A percentile compares a stretch with the other conserved stretches of the same genome.
phyloP scores from a whole-genome alignment of 2,888 invertebrate species.

The Tetanocera ferruginea region DNA sequence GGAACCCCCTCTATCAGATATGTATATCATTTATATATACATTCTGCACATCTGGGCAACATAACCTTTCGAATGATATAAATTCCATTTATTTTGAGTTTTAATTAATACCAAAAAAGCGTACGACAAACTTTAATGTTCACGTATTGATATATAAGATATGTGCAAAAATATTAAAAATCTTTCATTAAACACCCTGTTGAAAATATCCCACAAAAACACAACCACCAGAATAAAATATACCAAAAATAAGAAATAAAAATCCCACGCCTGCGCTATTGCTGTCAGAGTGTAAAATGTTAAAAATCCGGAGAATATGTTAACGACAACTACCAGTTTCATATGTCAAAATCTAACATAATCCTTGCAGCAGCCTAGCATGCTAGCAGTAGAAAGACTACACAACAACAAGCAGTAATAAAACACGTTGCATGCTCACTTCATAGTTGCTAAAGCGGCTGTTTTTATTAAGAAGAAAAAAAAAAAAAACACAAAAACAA shows the following conservation, averaged over 20 bases:
- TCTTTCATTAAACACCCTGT: background rate
- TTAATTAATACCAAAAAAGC: too few species aligned
- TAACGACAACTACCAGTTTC: slow-evolving; percentile 11
- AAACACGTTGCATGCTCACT: slow-evolving; percentile 14
- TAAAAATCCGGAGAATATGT: background rate
- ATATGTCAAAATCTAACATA: background rate
- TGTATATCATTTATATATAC: too few species aligned
- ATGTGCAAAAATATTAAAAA: background rate
- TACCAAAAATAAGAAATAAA: background rate
- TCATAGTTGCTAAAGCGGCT: background rate
- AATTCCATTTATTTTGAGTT: too few species aligned
- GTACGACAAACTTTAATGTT: too few species aligned
- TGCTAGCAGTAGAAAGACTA: background rate
- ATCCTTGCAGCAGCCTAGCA: slow-evolving; percentile 15
- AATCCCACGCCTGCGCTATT: slow-evolving; percentile 32
- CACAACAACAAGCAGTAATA: slow-evolving; percentile 9
- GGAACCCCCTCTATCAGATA: too few species aligned
- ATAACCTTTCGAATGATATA: too few species aligned
- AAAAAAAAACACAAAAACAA: too few species aligned
- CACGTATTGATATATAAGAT: too few species aligned
- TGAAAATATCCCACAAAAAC: background rate
- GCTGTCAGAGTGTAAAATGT: background rate
- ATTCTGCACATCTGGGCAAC: too few species aligned
- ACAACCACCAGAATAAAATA: background rate
- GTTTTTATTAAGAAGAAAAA: background rate